Evolutionary conservation across 2,888 invertebrate genomes (phyloP), one percentile per base, ranked within the genome.

Genomic region (Polymixis lichenea): DNA sequence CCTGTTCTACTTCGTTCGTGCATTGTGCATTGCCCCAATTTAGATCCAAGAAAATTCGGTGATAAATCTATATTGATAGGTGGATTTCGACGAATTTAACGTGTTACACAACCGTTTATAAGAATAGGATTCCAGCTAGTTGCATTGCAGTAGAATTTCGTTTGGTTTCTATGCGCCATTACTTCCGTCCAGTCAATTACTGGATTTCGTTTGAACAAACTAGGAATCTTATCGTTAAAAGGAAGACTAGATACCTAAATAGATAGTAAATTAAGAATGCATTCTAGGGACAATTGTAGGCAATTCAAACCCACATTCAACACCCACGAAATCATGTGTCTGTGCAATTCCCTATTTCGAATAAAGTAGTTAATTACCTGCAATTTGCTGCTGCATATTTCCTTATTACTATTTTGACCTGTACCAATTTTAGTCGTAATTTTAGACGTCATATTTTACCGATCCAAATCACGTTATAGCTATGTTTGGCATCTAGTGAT

Each of bases 221-320:
- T 4, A 38, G 2, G 9, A 64, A 49, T 55, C 22, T 2, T 22
- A 1, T 53, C 25, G 8, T 25, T 79, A 22, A 69, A 53, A 43
- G 49, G 67, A 25, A 28, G 28, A 22, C 62, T 19, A 55, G 78
- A 79, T 68, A 15, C 82, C 62, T 68, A 46, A 76, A 78, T 82
- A 82, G 78, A 78, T 82, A 82, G 28, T 8, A 1, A 70, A 80
- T 80, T 60, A 61, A 77, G 70, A 77, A 65, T 66, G 77, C 80
- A 83, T 72, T 78, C 75, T 74, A 25, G 32, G 11, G 32, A 49
- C 81, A 78, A 78, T 78, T 75, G 70, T 75, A 68, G 60, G 60
- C 60, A 60, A 82, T 85, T 85, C 9, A 67, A 75, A 13, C 85
- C 82, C 72, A 83, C 82, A 46, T 53, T 4, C n/a, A 19, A 81